These are phyloP conservation scores for Zygaena filipendulae DNA, from an alignment of 2,888 invertebrate species.

Conservation along the genomic window DNA sequence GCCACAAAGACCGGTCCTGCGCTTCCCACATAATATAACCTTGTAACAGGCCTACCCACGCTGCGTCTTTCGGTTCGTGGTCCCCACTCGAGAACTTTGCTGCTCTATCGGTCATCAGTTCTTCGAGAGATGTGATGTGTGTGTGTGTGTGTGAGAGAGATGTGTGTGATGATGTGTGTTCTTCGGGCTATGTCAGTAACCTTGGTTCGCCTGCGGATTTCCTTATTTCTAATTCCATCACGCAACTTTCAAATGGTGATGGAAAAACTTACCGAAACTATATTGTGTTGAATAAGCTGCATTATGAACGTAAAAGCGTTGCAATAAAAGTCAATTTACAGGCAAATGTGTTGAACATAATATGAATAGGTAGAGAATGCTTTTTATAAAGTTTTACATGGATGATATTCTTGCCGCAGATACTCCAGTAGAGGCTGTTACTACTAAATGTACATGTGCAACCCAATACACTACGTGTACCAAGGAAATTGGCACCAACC, in stretches of 20 bases:
- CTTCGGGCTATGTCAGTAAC: not conserved
- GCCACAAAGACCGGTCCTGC: not conserved
- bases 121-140: not conserved
- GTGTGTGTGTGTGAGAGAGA: not conserved
- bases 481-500: slow-evolving; percentile 12
- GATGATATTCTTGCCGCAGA: no score
- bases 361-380: no score
- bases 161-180: not conserved
- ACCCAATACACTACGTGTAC: slow-evolving; percentile 17
- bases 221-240: no score
- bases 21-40: not conserved
- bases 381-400: no score
- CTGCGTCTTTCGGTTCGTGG: not conserved
- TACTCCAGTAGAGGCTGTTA: slow-evolving; percentile 8
- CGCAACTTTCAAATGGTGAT: no score
- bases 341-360: no score
- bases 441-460: slow-evolving; percentile 21
- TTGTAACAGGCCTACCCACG: not conserved
- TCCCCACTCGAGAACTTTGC: not conserved
- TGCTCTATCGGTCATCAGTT: not conserved
- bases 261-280: no score
- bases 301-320: no score
- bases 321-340: no score
- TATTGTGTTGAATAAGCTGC: no score
- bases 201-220: no score